Percentiles rank a stretch among this genome's conserved stretches.
Conservation (phyloP, 2,113 vertebrate species). For the Nematolebias whitei region DNA sequence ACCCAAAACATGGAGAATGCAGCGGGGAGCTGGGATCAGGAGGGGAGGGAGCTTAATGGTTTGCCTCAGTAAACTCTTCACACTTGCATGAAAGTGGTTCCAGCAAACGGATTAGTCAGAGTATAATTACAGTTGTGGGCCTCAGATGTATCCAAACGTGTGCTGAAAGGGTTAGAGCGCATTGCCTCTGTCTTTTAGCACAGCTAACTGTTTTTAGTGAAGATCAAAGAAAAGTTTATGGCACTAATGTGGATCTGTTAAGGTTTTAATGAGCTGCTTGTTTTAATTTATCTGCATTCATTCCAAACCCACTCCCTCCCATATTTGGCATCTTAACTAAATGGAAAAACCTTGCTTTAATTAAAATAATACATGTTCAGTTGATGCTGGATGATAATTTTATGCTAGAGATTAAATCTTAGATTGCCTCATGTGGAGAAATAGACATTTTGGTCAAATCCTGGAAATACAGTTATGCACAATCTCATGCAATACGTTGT, state of each 20-base stretch:
- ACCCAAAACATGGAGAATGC: constrained; percentile 47
- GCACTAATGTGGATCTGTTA: not conserved
- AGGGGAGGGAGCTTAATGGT: constrained; percentile 33
- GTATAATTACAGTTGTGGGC: constrained; percentile 64
- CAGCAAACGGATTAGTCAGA: constrained; percentile 68
- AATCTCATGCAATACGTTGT: too few relatives aligned
- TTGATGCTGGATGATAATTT: too few relatives aligned
- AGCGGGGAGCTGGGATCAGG: constrained; percentile 26
- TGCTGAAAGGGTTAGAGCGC: constrained; percentile 15
- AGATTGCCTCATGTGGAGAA: too few relatives aligned
- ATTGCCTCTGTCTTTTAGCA: constrained; percentile 7
- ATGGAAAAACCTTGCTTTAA: too few relatives aligned
- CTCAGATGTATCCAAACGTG: constrained; percentile 50
- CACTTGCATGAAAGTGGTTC: constrained; percentile 66
- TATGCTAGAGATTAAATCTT: too few relatives aligned
- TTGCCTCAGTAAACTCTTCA: constrained; percentile 63
- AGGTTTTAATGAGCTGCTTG: not conserved
- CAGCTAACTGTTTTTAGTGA: constrained; percentile 27
- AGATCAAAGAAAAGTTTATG: constrained; percentile 22
- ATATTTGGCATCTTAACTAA: not conserved
- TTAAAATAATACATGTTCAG: too few relatives aligned
- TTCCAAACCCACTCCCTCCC: not conserved
- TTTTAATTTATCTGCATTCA: not conserved
- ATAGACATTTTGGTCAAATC: too few relatives aligned
- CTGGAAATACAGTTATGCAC: too few relatives aligned